Evolutionary conservation across 2,797 vertebrate genomes (phyloP).

Genomic region (Poeciliopsis paucimaculata): DNA sequence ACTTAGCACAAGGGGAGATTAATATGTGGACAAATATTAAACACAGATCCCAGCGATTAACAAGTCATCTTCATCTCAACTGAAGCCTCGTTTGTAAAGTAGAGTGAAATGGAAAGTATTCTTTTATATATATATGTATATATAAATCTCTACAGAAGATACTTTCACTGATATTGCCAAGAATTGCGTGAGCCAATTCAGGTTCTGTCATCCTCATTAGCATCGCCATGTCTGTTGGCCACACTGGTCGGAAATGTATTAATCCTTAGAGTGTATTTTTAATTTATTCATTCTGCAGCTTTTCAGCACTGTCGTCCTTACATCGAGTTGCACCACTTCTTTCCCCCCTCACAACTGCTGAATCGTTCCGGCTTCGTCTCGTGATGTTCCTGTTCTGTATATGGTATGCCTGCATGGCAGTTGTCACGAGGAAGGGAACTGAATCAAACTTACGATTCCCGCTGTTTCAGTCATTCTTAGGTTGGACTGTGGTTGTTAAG

Average conservation of each 20-base stretch:
- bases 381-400: not conserved
- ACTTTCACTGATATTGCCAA: not conserved
- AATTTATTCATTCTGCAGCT: not conserved
- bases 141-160: not conserved
- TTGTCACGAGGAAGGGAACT: not conserved
- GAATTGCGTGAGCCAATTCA: not conserved
- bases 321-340: not conserved
- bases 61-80: slow-evolving; percentile 40
- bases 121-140: not conserved
- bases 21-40: slow-evolving; percentile 40
- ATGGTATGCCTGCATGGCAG: not conserved
- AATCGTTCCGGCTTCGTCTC: not conserved
- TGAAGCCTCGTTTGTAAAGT: slow-evolving; percentile 30
- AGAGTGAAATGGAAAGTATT: no score
- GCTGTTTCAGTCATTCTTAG: not conserved
- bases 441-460: not conserved
- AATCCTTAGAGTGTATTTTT: not conserved
- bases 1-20: slow-evolving; percentile 26
- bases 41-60: slow-evolving; percentile 54
- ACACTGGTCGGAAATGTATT: no score
- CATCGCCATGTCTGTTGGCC: not conserved
- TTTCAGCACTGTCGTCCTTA: not conserved
- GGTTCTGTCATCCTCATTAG: slow-evolving; percentile 2
- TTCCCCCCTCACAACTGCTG: not conserved
- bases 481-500: not conserved